phyloP scores from a whole-genome alignment of 1,140 invertebrate genomes.

The Brachionus sp. region DNA sequence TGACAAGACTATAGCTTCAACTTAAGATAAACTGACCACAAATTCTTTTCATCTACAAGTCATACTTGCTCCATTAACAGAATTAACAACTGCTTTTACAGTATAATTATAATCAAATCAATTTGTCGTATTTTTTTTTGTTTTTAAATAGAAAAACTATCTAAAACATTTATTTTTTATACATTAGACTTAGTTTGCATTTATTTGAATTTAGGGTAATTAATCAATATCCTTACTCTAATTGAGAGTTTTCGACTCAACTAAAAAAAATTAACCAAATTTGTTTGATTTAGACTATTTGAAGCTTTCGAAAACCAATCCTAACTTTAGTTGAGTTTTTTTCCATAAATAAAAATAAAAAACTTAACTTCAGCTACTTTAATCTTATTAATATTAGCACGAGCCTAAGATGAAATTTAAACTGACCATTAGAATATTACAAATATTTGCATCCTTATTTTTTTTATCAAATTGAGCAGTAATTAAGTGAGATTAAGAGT shows the following conservation, averaged over 20 bases:
- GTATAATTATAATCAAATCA: background rate
- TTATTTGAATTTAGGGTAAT: background rate
- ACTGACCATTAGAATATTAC: conserved; percentile 38
- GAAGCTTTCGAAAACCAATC: background rate
- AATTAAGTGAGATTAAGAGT: conserved; percentile 26
- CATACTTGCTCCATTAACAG: background rate
- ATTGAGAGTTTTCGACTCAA: background rate
- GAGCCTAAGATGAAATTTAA: conserved; percentile 20
- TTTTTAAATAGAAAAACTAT: background rate
- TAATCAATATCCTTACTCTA: background rate
- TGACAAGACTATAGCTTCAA: background rate
- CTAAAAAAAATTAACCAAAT: conserved; percentile 2
- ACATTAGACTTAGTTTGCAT: conserved; percentile 2
- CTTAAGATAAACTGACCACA: background rate
- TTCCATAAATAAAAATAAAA: background rate
- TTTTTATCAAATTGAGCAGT: background rate
- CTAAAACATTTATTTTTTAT: background rate
- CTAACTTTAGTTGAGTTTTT: background rate
- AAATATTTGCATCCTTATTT: conserved; percentile 30
- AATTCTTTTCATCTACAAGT: background rate
- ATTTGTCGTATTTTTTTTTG: background rate
- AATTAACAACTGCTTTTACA: background rate
- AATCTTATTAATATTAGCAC: conserved; percentile 44
- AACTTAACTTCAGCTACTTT: background rate
- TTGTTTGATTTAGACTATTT: conserved; percentile 29